Base-by-base conservation (phyloP, 2,797 vertebrate species). In the Enteromius mattozi region DNA sequence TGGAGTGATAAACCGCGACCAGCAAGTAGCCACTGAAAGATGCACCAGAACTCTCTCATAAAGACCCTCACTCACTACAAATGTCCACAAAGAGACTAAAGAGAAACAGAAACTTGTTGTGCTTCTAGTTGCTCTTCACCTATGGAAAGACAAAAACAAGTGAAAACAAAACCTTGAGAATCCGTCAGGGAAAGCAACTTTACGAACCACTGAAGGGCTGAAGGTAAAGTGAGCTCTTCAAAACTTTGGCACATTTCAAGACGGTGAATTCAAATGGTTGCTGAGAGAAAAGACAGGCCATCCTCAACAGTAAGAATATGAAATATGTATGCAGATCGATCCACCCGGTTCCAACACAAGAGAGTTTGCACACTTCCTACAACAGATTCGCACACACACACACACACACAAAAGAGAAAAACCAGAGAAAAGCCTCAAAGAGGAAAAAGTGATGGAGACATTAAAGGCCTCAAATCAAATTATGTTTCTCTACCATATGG, bases 321-420 rank as follows among this genome's bases (percentile, higher is more conserved):
- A 94, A 94, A 93, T 92, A 95, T 94, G 91, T 90, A 94, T 93
- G 92, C 56, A 86, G 89, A 94, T 95, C 89, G 92, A 94, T 95
- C 80, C 81, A 88, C 84, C 87, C 70, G 74, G 85, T 88, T 91
- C 88, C 92, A 92, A 94, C 91, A 91, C 88, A 19, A 54, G 91
- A 92, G 92, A 90, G 91, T 93, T 91, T 81, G 89, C 85, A 90
- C 90, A 87, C 86, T 91, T 89, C 85, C 89, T 91, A 85, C 82
- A 88, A 92, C 86, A 91, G 91, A 94, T 92, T 85, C 79, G 54
- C 75, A 87, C 71, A 74, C 61, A 63, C 24, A 27, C 12, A 59
- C 42, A 45, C 8, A 35, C 33, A 27, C 27, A 27, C 27, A 35
- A 56, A 27, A 14, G 6, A 16, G 47, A 84, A 72, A 61, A 35